Base-by-base conservation (phyloP, 2,797 vertebrate genomes). In the Danio kyathit region DNA sequence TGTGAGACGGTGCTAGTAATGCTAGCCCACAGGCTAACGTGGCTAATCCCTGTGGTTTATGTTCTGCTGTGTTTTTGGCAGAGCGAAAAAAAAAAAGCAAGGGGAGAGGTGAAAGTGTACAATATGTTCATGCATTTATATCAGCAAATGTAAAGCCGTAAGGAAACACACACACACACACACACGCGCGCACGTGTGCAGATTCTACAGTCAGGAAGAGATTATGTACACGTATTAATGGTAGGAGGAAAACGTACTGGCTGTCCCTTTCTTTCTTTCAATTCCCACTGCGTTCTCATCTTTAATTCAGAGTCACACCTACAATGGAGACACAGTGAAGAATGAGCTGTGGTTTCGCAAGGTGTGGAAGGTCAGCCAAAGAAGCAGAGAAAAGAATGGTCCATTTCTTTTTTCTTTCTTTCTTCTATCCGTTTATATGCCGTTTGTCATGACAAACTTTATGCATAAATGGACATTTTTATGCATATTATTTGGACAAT, bases 351-450 rank as follows among this genome's bases (percentile, higher is more conserved):
- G 41, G 69, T 43, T 72, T 57, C 19, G n/a, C 19, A 54, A 54
- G 48, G 29, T n/a, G 21, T 70, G 9, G 48, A 51, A 5, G 40
- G 38, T 57, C 29, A 54, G 70, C n/a, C 40, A 6, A 57, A 72
- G 70, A 43, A 72, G 16, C 10, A 44, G 82, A 83, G 81, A 84
- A 79, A 74, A 76, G 60, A 84, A 86, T 82, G 71, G 80, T 76
- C 67, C 72, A 66, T 16, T 74, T 70, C 1, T 64, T 65, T 65
- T 19, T 2, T 64, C 63, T 7, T 11, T 46, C 14, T 40, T 13
- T 38, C 29, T 1, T 63, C 0, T 5, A 0, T 16, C 48, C 6
- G 14, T 69, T 14, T 10, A 40, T 16, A 38, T 69, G 8, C 11
- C 64, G 44, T 79, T 41, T 48, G 21, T 43, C 16, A 61, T 38